Conservation (phyloP, 2,888 invertebrate species). For the Choristoneura rosaceana region DNA sequence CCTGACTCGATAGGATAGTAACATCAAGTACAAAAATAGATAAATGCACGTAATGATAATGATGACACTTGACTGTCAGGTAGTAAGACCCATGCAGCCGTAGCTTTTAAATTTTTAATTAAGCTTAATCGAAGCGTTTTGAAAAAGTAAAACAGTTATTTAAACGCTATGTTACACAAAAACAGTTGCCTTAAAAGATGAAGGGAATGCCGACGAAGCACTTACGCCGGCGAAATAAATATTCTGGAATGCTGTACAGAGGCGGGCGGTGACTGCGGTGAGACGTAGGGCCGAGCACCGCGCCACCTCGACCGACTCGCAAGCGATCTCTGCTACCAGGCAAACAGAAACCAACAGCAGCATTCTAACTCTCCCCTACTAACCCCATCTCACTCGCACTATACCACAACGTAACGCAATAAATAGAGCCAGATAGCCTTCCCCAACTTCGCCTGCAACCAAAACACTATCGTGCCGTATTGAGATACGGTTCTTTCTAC, state of each 20-base stretch:
- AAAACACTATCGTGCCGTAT: constrained; percentile 49
- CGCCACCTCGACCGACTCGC: constrained; percentile 84
- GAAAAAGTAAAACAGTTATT: constrained; percentile 2
- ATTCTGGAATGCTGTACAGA: constrained; percentile 36
- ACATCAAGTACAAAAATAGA: too few species aligned
- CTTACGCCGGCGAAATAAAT: constrained; percentile 33
- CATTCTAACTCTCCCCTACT: constrained; percentile 54
- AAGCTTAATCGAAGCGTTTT: neutral
- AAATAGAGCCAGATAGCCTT: constrained; percentile 64
- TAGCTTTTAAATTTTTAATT: neutral
- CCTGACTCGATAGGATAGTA: too few species aligned
- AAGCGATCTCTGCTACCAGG: constrained; percentile 81
- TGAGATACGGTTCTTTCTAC: constrained; percentile 54
- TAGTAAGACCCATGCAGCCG: too few species aligned
- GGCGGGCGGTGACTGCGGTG: constrained; percentile 43
- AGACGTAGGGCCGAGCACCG: constrained; percentile 63
- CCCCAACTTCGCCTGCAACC: constrained; percentile 48
- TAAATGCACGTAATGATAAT: too few species aligned
- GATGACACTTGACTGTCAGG: too few species aligned
- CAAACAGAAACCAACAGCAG: constrained; percentile 57
- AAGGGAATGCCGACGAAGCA: constrained; percentile 17
- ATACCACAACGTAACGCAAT: constrained; percentile 59
- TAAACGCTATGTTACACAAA: neutral
- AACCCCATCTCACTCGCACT: constrained; percentile 65
- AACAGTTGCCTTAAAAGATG: constrained; percentile 13